Evolutionary conservation across 2,797 vertebrate species (phyloP).

Genomic region (Gephyroberyx darwinii): DNA sequence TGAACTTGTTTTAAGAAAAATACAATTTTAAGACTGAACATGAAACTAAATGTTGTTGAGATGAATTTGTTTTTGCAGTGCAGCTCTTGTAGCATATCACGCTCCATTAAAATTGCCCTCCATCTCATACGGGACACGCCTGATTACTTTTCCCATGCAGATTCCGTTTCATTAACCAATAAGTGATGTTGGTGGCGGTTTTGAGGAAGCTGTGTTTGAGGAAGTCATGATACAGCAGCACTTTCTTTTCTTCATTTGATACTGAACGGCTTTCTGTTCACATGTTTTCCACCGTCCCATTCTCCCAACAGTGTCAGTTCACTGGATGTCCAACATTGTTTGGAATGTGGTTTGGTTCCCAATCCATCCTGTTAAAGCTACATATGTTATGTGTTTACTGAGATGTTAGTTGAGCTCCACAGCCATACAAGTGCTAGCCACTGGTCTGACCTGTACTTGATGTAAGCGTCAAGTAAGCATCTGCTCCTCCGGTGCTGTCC

Average conservation of each 20-base stretch:
- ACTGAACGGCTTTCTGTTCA: too few relatives aligned
- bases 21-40: background rate
- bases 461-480: background rate
- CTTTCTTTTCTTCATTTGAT: too few relatives aligned
- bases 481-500: background rate
- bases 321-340: background rate
- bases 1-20: background rate
- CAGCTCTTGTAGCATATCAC: background rate
- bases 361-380: too few relatives aligned
- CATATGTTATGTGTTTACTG: too few relatives aligned
- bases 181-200: background rate
- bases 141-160: background rate
- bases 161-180: background rate
- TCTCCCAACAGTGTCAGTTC: background rate
- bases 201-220: too few relatives aligned
- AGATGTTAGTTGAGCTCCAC: background rate
- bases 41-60: background rate
- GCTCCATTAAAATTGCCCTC: background rate
- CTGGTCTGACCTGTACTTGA: background rate
- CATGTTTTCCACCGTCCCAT: too few relatives aligned
- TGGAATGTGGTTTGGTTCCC: background rate
- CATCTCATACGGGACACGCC: background rate
- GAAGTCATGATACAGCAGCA: too few relatives aligned
- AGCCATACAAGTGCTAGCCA: background rate
- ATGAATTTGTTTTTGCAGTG: background rate